Conservation (phyloP, 1,140 invertebrate species). For the Philotrypesis tridentata region DNA sequence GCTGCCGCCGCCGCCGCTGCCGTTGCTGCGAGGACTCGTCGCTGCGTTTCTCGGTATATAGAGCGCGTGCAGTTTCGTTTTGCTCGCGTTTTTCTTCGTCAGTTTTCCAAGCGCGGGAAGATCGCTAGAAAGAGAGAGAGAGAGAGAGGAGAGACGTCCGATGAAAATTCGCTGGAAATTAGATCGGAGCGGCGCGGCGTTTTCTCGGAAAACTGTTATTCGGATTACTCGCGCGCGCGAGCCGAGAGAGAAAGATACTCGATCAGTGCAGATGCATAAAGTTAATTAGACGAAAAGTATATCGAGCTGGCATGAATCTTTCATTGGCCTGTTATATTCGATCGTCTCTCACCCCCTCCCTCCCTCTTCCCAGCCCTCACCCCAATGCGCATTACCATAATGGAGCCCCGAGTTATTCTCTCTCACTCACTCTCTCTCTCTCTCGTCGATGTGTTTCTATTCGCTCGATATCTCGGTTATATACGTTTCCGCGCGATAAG, state of each 20-base stretch:
- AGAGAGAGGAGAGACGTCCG: not conserved
- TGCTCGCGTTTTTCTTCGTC: not conserved
- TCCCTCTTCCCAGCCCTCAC: no score
- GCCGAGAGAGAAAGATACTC: no score
- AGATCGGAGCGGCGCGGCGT: not conserved
- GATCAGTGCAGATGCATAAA: not conserved
- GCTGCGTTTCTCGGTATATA: no score
- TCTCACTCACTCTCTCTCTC: conserved; percentile 26
- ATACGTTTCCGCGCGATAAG: not conserved
- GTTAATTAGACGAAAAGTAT: not conserved
- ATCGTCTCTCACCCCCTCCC: no score
- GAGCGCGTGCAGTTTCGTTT: not conserved
- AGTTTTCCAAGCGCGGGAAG: not conserved
- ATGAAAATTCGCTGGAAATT: not conserved
- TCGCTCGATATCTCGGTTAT: not conserved
- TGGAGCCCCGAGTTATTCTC: not conserved
- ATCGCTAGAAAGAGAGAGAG: no score
- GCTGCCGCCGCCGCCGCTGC: no score
- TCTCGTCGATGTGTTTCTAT: not conserved
- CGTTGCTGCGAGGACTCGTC: no score
- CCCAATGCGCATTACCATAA: not conserved
- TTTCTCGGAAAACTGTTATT: not conserved
- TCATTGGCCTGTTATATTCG: not conserved
- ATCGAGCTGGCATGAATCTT: not conserved
- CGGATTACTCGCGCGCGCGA: not conserved